phyloP scores from a whole-genome alignment of 2,888 invertebrate species.

The Drosophila barbarae region DNA sequence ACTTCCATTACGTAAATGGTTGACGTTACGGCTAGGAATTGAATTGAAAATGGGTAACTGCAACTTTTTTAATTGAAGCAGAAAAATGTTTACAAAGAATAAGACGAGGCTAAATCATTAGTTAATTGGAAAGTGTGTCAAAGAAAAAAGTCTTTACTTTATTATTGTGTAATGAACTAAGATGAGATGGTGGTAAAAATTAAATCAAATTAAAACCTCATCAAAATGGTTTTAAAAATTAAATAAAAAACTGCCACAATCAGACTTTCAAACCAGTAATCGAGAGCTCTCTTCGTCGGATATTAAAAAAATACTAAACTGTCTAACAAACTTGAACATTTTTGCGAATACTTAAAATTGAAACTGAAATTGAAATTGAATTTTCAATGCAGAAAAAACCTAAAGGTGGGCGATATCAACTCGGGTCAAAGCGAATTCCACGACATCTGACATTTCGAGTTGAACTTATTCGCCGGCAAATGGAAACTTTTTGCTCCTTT shows the following conservation, averaged over 20 bases:
- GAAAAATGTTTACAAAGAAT: slow-evolving; percentile 16
- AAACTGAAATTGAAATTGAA: slow-evolving; percentile 40
- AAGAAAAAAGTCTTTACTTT: not conserved
- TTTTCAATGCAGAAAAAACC: slow-evolving; percentile 18
- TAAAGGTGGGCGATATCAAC: slow-evolving; percentile 4
- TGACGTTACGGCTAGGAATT: slow-evolving; percentile 12
- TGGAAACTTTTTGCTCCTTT: slow-evolving; percentile 42
- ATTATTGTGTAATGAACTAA: not conserved
- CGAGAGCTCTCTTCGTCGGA: too few relatives aligned
- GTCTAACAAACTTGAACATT: slow-evolving; percentile 9
- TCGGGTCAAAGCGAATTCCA: slow-evolving; percentile 38
- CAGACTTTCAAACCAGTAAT: too few relatives aligned
- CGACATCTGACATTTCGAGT: slow-evolving; percentile 39
- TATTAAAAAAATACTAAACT: slow-evolving; percentile 6
- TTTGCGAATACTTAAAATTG: not conserved
- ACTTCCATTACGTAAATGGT: slow-evolving; percentile 30
- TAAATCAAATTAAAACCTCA: too few relatives aligned
- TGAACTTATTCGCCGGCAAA: slow-evolving; percentile 37
- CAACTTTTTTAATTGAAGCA: slow-evolving; percentile 13
- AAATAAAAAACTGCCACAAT: too few relatives aligned
- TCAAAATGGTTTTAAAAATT: not conserved
- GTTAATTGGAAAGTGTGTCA: not conserved
- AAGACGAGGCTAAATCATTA: not conserved
- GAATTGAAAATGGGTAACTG: slow-evolving; percentile 19
- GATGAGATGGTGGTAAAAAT: not conserved